Evolutionary conservation across 1,140 invertebrate genomes (phyloP), one percentile per base, ranked within the genome.

Genomic region (Drosophila malerkotliana): DNA sequence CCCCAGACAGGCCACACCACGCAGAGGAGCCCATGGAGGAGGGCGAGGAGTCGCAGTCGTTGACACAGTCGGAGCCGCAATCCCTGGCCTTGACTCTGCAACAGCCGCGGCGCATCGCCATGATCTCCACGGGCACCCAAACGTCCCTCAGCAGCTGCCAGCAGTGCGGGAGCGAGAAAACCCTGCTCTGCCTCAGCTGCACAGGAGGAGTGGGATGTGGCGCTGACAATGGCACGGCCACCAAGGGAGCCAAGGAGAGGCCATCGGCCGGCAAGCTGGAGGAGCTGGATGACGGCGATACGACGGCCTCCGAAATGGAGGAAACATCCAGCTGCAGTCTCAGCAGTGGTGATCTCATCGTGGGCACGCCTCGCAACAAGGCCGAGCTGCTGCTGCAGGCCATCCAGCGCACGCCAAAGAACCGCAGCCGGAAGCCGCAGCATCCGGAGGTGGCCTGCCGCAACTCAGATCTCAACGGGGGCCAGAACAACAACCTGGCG

Each of bases 61-160:
- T 37, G 10, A 47, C 66, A 8, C 60, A 53, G 21, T 68, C 64
- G 18, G 67, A 72, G 6, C 37, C 14, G 1, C 71, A 75, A 21
- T 63, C 64, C 3, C 47, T 78, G 21, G 61, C 77, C 1, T 12
- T 79, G 57, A 74, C 69, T 1, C 10, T 78, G 55, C 14, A 61
- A 4, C 18, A 63, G 32, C 72, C 64, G 8, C 64, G 69, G 8
- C 79, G 63, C 62, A 80, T 85, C 14, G 88, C 82, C 55, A 92
- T 91, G 91, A 90, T 91, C 73, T 92, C 91, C 24, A 91, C 91
- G 10, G 90, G 90, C 44, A 92, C 91, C 1, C 91, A 92, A 51
- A 92, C 91, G 8, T 77, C 85, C 0, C 55, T 84, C 9, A 88
- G 72, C 54, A 89, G 80, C 26, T 91, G 84, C 14, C 82, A 79